phyloP scores from a whole-genome alignment of 2,113 vertebrate genomes.

The Hippocampus abdominalis region DNA sequence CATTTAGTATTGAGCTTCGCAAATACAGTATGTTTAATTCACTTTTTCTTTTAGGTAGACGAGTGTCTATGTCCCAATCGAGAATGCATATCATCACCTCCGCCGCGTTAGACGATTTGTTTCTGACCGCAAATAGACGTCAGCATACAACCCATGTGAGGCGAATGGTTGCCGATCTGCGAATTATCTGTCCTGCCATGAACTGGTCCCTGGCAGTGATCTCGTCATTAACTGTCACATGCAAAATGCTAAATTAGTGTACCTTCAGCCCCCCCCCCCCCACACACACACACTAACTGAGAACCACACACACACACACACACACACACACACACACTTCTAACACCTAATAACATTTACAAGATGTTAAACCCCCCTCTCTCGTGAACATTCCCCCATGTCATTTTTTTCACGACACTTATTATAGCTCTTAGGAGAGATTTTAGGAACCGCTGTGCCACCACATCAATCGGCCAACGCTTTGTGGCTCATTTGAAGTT shows the following conservation, averaged over 20 bases:
- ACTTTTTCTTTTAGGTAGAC: no score
- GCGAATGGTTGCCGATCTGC: no score
- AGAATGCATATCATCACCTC: no score
- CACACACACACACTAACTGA: conserved; percentile 5
- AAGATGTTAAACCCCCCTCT: conserved; percentile 18
- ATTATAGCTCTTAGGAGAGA: conserved; percentile 38
- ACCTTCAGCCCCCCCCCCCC: neutral
- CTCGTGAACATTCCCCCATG: conserved; percentile 16
- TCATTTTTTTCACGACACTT: conserved; percentile 22
- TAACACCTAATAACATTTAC: conserved; percentile 4
- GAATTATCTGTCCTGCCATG: no score
- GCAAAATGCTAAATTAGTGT: conserved; percentile 20
- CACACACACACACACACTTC: neutral
- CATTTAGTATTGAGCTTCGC: no score
- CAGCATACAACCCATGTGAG: no score
- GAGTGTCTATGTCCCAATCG: no score
- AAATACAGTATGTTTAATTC: no score
- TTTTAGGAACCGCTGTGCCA: conserved; percentile 19
- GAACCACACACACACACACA: neutral
- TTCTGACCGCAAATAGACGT: no score
- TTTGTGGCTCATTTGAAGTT: conserved; percentile 51
- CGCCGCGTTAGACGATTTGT: no score
- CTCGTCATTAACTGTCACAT: neutral
- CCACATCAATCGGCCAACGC: conserved; percentile 47
- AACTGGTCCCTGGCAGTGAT: neutral